phyloP scores from a whole-genome alignment of 2,888 invertebrate species.

The Azorinus chamasolen region DNA sequence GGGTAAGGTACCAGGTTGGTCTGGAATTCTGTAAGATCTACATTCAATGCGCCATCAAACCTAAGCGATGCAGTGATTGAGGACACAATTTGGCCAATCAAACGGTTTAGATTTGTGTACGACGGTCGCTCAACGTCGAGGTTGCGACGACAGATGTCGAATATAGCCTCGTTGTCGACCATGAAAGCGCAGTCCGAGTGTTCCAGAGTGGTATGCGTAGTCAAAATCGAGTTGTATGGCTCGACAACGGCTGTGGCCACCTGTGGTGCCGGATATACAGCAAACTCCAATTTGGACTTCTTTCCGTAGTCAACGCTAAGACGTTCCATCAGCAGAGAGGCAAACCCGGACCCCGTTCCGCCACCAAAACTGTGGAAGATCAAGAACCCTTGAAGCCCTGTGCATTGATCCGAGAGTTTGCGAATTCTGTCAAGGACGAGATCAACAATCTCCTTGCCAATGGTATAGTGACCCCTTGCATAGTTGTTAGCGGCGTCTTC shows the following conservation, averaged over 20 bases:
- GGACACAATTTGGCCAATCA: too few species aligned
- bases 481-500: slow-evolving; percentile 17
- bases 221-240: slow-evolving; percentile 98
- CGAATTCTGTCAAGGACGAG: slow-evolving; percentile 79
- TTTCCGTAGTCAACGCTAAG: slow-evolving; percentile 93
- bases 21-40: too few species aligned
- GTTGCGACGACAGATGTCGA: too few species aligned
- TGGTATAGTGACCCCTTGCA: slow-evolving; percentile 9
- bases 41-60: too few species aligned
- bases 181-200: too few species aligned
- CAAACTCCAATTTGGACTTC: slow-evolving; percentile 89
- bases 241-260: slow-evolving; percentile 97
- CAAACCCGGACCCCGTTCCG: slow-evolving; percentile 88
- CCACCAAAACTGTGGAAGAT: too few species aligned
- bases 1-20: too few species aligned
- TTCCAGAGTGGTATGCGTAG: slow-evolving; percentile 97
- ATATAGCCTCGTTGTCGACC: too few species aligned
- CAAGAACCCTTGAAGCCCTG: slow-evolving; percentile 84
- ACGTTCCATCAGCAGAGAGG: slow-evolving; percentile 95
- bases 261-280: slow-evolving; percentile 96
- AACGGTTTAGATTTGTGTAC: too few species aligned
- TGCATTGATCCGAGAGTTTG: slow-evolving; percentile 85
- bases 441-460: slow-evolving; percentile 16
- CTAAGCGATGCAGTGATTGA: too few species aligned
- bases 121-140: too few species aligned